These are phyloP conservation scores for Phymanthus crucifer DNA, from an alignment of 92 coral and sea anemone genomes.

Conservation along the genomic window DNA sequence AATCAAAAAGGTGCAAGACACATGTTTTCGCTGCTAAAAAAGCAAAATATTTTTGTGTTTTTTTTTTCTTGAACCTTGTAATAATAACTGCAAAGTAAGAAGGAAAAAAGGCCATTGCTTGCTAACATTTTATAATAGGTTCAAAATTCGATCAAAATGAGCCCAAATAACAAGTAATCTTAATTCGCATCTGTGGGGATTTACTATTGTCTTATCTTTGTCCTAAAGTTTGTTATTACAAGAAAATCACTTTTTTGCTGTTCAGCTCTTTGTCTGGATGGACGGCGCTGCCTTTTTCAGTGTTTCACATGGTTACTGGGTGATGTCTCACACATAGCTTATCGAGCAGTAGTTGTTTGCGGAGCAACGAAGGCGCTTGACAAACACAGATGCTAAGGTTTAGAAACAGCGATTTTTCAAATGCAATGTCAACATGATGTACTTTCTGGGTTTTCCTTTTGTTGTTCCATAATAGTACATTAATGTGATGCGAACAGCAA, in stretches of 20 bases:
- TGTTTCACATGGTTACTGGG: conserved; percentile 5
- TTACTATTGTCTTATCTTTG: background rate
- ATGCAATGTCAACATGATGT: conserved; percentile 20
- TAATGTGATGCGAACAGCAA: conserved; percentile 10
- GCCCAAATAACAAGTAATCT: background rate
- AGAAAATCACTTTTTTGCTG: background rate
- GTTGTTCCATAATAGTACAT: background rate
- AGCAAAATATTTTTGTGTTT: background rate
- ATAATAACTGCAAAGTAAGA: background rate
- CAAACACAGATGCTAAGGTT: conserved; percentile 34
- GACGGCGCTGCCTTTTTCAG: background rate
- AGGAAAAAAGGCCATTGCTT: background rate
- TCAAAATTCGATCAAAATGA: background rate
- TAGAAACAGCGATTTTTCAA: conserved; percentile 19
- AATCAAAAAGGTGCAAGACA: conserved; percentile 12
- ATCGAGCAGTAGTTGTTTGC: conserved; percentile 28
- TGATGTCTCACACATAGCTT: conserved; percentile 16
- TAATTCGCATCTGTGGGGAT: background rate
- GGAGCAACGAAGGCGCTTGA: conserved; percentile 21
- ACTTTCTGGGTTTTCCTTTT: conserved; percentile 15
- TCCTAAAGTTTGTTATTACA: background rate
- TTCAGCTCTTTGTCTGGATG: background rate
- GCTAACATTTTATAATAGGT: background rate
- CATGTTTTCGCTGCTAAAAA: conserved; percentile 1
- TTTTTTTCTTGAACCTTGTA: background rate